These are phyloP conservation scores for Leptosomus discolor DNA, from an alignment of 2,113 vertebrate species.

Conservation along the genomic window DNA sequence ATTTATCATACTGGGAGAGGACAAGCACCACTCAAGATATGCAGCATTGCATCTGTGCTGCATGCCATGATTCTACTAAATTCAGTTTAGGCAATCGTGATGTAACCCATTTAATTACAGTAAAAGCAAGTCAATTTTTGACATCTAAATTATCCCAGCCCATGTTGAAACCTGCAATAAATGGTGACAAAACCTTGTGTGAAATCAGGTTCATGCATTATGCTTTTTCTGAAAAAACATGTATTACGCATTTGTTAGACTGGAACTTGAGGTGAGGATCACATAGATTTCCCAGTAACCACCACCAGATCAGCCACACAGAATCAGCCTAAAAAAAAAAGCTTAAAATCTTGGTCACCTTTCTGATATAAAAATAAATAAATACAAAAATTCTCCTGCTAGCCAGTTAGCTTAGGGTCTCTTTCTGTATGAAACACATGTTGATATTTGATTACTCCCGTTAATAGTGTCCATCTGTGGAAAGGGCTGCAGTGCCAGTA, in stretches of 20 bases:
- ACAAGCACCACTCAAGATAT: fast-evolving
- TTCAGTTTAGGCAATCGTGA: not conserved
- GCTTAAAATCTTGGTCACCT: not conserved
- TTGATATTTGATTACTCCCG: not conserved
- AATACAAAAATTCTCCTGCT: not conserved
- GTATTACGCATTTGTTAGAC: not conserved
- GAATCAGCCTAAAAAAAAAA: not conserved
- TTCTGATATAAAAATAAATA: not conserved
- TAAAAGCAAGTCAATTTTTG: not conserved
- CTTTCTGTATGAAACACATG: not conserved
- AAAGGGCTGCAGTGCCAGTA: not conserved
- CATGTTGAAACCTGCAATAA: not conserved
- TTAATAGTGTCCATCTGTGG: not conserved
- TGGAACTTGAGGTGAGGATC: not conserved
- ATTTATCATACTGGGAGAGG: not conserved
- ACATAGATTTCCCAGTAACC: not conserved
- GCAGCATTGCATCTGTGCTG: not conserved
- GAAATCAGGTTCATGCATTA: not conserved
- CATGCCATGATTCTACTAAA: not conserved
- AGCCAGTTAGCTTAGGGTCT: not conserved
- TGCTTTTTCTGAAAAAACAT: not conserved
- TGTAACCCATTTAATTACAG: not conserved
- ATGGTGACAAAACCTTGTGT: not conserved
- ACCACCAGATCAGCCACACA: not conserved
- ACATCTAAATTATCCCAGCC: not conserved